phyloP scores from a whole-genome alignment of 2,113 vertebrate genomes.

The Myxocyprinus asiaticus region DNA sequence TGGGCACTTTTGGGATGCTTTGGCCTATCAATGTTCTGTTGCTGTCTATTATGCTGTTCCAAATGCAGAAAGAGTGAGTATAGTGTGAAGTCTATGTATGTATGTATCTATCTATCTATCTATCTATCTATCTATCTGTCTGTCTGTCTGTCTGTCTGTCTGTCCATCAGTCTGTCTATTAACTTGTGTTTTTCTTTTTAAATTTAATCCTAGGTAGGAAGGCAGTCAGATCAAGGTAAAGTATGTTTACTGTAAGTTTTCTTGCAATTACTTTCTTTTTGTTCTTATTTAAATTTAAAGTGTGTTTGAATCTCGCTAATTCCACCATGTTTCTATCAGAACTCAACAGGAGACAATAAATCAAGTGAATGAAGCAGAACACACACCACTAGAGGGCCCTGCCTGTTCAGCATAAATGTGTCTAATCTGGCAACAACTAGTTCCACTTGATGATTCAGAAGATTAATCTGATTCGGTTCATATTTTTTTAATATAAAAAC shows the following conservation, averaged over 20 bases:
- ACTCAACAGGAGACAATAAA: neutral
- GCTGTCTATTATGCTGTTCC: slow-evolving; percentile 62
- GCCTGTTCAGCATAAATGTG: slow-evolving; percentile 5
- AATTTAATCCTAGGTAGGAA: slow-evolving; percentile 20
- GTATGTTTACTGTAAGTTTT: neutral
- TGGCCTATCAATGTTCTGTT: slow-evolving; percentile 46
- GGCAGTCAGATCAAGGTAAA: slow-evolving; percentile 23
- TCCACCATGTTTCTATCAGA: no score
- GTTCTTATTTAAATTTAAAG: no score
- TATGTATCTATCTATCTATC: neutral
- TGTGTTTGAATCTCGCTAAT: no score
- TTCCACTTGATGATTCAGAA: no score
- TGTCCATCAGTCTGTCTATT: no score
- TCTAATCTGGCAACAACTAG: neutral
- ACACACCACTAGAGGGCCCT: neutral
- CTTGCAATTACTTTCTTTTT: no score
- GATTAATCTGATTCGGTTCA: no score
- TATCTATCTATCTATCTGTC: no score
- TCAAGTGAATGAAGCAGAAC: neutral
- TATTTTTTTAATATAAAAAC: no score
- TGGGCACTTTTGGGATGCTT: slow-evolving; percentile 54
- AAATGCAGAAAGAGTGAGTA: slow-evolving; percentile 64
- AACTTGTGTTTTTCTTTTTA: neutral
- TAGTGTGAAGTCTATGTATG: neutral
- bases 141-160: neutral